Conservation (phyloP, 2,113 vertebrate genomes). For the Hyaena hyaena region DNA sequence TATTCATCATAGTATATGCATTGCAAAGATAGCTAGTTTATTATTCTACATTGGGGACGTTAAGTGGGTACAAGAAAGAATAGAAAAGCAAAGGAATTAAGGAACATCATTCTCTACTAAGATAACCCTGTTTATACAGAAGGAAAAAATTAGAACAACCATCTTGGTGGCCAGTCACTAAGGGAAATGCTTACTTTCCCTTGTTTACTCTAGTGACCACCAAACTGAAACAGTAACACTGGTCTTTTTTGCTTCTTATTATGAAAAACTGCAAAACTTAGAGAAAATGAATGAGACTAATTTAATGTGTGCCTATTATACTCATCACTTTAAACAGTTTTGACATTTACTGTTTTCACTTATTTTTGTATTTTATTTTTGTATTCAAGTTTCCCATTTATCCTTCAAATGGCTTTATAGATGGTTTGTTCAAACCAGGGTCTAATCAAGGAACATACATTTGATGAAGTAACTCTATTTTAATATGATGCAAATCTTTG, state of each 20-base stretch:
- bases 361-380: neutral
- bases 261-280: neutral
- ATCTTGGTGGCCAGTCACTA: neutral
- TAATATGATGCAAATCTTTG: neutral
- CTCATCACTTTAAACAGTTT: neutral
- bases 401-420: neutral
- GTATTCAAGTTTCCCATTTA: neutral
- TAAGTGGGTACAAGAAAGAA: neutral
- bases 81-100: neutral
- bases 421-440: slow-evolving; percentile 10
- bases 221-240: neutral
- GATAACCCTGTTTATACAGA: neutral
- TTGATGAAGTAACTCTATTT: neutral
- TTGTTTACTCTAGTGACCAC: neutral
- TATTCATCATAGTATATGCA: neutral
- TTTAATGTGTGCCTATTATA: neutral
- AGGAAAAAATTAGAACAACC: neutral
- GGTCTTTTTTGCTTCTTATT: neutral
- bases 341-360: neutral
- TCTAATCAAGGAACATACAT: neutral
- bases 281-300: neutral
- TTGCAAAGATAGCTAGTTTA: neutral
- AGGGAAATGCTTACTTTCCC: neutral
- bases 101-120: neutral
- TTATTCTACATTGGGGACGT: neutral